Evolutionary conservation across 2,888 invertebrate species (phyloP), one percentile per base, ranked within the genome.

Genomic region (Agonopterix arenella): DNA sequence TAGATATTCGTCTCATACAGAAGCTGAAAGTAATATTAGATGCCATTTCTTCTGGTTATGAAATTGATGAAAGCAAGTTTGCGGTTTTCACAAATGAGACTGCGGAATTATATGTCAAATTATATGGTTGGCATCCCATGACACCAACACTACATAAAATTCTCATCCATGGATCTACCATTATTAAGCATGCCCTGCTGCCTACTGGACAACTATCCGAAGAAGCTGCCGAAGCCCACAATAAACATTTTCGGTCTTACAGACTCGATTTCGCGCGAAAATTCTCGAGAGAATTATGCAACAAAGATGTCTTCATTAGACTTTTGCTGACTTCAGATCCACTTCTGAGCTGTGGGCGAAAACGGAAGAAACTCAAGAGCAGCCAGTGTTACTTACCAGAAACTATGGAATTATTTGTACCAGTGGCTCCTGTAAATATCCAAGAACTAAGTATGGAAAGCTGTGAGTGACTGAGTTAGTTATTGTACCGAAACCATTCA

Each of bases 161-260:
- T 45, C 53, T 66, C 47, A 50, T 64, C 7, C 68, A 72, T 56
- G 62, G 64, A 2, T 28, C 62, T n/a, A 45, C 38, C 37, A 48
- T 69, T 3, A 64, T 70, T 11, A 45, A 64, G 44, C 54, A 60
- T 41, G 60, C 65, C n/a, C 46, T 68, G 10, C 46, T 73, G 11
- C 66, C 67, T 2, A 66, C 67, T 13, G 65, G 63, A 1, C 60
- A 60, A 40, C 49, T 69, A 11, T 65, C 62, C 7, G 64, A 70
- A 53, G 66, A 68, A 53, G 64, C 68, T 10, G 56, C 61, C 11
- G 54, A 53, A 40, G 53, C 54, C 7, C 45, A 62, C 4, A 66
- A 68, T 42, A 69, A 66, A 48, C 54, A 64, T 51, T 64, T 62
- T 46, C 42, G 60, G 7, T 13, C 38, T 16, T 63, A 59, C 46